Conservation (phyloP, 2,888 invertebrate species). For the Agonum fuliginosum region DNA sequence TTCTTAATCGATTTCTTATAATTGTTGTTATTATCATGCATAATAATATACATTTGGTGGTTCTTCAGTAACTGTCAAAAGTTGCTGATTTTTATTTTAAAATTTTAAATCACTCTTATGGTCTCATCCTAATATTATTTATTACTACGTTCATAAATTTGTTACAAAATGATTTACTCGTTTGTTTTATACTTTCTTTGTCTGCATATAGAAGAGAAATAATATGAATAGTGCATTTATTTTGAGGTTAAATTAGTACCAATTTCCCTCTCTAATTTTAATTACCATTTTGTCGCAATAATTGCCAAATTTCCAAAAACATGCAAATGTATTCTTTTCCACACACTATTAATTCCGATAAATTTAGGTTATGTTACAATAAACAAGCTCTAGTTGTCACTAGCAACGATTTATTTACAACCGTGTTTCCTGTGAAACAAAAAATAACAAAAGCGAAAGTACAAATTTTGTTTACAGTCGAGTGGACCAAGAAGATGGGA, state of each 20-base stretch:
- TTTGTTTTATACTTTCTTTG: no score
- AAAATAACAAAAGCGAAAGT: slow-evolving; percentile 51
- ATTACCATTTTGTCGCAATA: slow-evolving; percentile 25
- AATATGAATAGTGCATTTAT: neutral
- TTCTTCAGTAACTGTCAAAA: no score
- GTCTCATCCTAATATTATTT: no score
- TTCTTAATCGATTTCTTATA: slow-evolving; percentile 29
- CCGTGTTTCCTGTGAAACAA: slow-evolving; percentile 42
- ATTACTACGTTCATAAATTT: no score
- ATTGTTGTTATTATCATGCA: no score
- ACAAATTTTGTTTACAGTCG: slow-evolving; percentile 38
- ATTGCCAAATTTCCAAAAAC: slow-evolving; percentile 32
- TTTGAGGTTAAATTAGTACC: neutral
- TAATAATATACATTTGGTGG: no score
- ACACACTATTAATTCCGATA: slow-evolving; percentile 26
- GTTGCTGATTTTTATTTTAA: no score
- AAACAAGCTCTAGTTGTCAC: slow-evolving; percentile 17
- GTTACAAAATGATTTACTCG: no score
- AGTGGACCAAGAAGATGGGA: slow-evolving; percentile 28
- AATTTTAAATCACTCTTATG: no score
- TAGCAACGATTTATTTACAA: slow-evolving; percentile 42
- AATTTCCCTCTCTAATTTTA: slow-evolving; percentile 24
- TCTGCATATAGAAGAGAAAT: no score
- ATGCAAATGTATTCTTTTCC: slow-evolving; percentile 21
- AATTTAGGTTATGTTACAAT: slow-evolving; percentile 41